Conservation (phyloP, 2,113 vertebrate genomes). For the Dendrocopos noguchii region DNA sequence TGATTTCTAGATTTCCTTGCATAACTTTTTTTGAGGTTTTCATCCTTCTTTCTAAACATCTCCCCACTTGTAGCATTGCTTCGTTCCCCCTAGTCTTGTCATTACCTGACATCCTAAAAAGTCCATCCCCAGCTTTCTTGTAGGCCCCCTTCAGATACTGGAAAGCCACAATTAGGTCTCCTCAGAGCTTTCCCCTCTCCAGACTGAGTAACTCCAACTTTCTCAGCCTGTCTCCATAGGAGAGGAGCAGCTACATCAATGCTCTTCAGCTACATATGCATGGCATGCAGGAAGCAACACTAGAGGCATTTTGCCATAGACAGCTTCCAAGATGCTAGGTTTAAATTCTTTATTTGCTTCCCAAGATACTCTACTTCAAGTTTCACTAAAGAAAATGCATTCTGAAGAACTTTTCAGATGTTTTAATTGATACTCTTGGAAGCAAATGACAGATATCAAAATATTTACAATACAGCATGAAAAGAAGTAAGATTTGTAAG, state of each 20-base stretch:
- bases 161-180: too few relatives aligned
- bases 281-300: neutral
- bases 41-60: neutral
- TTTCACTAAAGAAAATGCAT: neutral
- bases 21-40: neutral
- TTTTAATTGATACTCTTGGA: neutral
- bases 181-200: too few relatives aligned
- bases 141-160: too few relatives aligned
- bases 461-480: neutral
- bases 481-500: constrained; percentile 7
- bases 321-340: neutral
- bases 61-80: too few relatives aligned
- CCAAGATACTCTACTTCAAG: neutral
- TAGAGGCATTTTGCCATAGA: neutral
- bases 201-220: too few relatives aligned
- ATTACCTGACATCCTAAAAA: too few relatives aligned
- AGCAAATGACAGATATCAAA: constrained; percentile 6
- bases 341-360: neutral
- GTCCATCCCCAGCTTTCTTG: too few relatives aligned
- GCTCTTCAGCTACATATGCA: neutral
- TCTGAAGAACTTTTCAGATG: neutral
- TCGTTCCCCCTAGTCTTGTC: too few relatives aligned
- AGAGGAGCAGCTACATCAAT: neutral
- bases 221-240: too few relatives aligned
- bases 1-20: neutral